Base-by-base conservation (phyloP, 2,888 invertebrate genomes). In the Drosophila setosimentum region DNA sequence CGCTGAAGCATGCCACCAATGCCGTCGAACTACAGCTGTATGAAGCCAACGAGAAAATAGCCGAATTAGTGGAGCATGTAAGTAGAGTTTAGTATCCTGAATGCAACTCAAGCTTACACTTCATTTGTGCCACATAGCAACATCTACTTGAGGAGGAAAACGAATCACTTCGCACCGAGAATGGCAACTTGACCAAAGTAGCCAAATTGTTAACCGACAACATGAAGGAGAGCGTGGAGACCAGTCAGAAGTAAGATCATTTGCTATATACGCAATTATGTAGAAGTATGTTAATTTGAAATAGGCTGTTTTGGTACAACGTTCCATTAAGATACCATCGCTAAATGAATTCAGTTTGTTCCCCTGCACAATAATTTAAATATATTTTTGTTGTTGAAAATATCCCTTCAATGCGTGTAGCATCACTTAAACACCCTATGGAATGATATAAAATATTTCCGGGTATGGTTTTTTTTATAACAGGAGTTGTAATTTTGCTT, bases 141-240 rank as follows among this genome's bases (percentile, higher is more conserved):
- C 92, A 92, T 72, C 87, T 92, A 42, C 71, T 93, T 62, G 93
- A 93, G 67, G 93, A 93, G 68, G 93, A 93, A 57, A 93, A 92
- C 68, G 92, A 93, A 87, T 86, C 90, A 1, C 69, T 93, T 45
- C 92, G 93, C 64, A 82, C 89, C 1, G 93, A 93, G 61, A 93
- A 93, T 54, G 91, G 87, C 24, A 93, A 93, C 72, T 83, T 93
- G 0, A 92, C 92, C 3, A 92, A 92, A 81, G 93, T 93, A 18
- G 93, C 93, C 29, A 92, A 93, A 69, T 70, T 93, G 66, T 75
- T 93, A 57, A 93, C 93, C 3, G 92, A 92, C 66, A 93, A 93
- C 70, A 93, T 93, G 93, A 93, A 93, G 67, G 93, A 93, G 64
- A 93, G 93, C 70, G 92, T 93, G 58, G 92, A 92, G 69, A 93